Base-by-base conservation (phyloP, 2,113 vertebrate genomes). In the Conger conger region DNA sequence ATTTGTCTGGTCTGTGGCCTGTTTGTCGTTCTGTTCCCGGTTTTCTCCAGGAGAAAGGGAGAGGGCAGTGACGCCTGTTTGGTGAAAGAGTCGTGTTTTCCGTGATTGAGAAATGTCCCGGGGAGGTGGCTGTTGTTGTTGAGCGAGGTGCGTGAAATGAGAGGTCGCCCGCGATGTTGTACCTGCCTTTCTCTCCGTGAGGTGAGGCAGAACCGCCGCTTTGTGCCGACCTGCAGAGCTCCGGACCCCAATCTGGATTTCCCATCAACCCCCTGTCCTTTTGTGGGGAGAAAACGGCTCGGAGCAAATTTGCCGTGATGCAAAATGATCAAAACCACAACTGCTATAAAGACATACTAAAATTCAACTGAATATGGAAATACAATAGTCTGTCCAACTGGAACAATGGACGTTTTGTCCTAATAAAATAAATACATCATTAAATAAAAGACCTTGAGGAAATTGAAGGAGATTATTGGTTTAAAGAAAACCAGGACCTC, bases 231-330 rank as follows among this genome's bases (percentile, higher is more conserved):
- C 7, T 60, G 54, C 81, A 82, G 36, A 82, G n/a, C 30, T 27
- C 79, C 37, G 23, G 27, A 23, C 79, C 36, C 35, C 8, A 53
- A 11, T 37, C 57, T 68, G 20, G 36, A 42, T 68, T 45, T 83
- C 82, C 82, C 20, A 60, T 73, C 82, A 38, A 33, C 37, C 23
- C 16, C 23, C 11, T 76, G 36, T n/a, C 37, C 30, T 50, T 50
- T 50, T 13, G 6, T 9, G 60, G 2, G 7, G 6, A 5, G 6
- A 63, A 23, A 37, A 42, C 18, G 8, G 54, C 18, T 76, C 63
- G 15, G 4, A 40, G 54, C 30, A 20, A 81, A 76, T 85, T 81
- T 80, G 79, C 79, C 37, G 27, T 36, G 53, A 85, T 23, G 38
- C 16, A 16, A 42, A 85, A 45, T 76, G 37, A 76, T 83, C 38